Percentiles rank a stretch among this genome's conserved stretches.
Evolutionary conservation across 2,797 vertebrate genomes (phyloP).

Genomic region (Spheniscus humboldti): DNA sequence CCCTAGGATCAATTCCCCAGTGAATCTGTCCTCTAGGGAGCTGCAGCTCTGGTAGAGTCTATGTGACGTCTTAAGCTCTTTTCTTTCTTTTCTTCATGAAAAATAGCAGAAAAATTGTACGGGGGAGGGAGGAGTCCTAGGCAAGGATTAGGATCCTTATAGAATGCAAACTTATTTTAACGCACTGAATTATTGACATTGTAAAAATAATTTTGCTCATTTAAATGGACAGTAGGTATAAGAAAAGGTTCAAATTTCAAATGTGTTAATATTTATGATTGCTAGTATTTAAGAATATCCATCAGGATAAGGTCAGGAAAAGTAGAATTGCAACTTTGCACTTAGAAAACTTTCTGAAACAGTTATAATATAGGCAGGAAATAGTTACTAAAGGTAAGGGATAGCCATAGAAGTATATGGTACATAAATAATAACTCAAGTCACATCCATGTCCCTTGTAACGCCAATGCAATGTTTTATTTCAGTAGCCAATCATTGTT

Average conservation of each 20-base stretch:
- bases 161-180: not conserved
- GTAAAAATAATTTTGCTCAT: not conserved
- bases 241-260: not conserved
- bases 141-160: not conserved
- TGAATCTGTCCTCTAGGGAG: not conserved
- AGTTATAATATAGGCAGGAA: not conserved
- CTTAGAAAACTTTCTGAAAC: not conserved
- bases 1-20: not conserved
- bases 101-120: not conserved
- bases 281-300: not conserved
- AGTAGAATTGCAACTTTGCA: not conserved
- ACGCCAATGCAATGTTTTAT: not conserved
- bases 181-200: not conserved
- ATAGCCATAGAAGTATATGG: not conserved
- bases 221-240: not conserved
- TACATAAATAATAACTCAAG: not conserved
- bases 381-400: not conserved
- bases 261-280: not conserved
- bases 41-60: not conserved
- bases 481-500: not conserved
- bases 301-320: not conserved
- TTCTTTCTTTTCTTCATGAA: not conserved
- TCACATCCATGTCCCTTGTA: not conserved
- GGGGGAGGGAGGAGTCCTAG: not conserved
- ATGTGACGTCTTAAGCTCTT: not conserved